phyloP scores from a whole-genome alignment of 2,888 invertebrate genomes.

The Drosophila suboccidentalis region DNA sequence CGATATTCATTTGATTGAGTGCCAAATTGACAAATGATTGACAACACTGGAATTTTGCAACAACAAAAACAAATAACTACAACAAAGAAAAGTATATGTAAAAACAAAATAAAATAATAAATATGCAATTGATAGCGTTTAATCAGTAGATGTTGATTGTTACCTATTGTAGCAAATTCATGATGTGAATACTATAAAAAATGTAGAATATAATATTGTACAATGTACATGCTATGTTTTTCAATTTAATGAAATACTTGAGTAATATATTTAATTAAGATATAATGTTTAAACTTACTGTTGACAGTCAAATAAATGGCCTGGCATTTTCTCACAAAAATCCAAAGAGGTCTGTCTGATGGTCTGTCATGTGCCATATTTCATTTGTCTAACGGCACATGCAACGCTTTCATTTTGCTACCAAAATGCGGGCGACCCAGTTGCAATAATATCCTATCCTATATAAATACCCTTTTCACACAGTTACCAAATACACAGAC shows the following conservation, averaged over 20 bases:
- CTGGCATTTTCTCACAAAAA: constrained; percentile 29
- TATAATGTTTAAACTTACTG: constrained; percentile 1
- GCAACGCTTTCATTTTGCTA: constrained; percentile 14
- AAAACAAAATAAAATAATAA: constrained; percentile 2
- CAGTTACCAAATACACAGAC: constrained; percentile 36
- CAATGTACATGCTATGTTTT: background rate
- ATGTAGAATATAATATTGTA: background rate
- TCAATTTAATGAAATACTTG: constrained; percentile 6
- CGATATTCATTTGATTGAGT: constrained; percentile 66
- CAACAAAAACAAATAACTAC: constrained; percentile 20
- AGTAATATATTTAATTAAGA: constrained; percentile 27
- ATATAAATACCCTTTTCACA: constrained; percentile 58
- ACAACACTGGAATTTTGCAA: constrained; percentile 59
- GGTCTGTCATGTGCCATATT: constrained; percentile 34
- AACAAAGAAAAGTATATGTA: constrained; percentile 5
- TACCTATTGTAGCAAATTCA: constrained; percentile 13
- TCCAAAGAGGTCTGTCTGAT: background rate
- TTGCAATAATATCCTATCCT: constrained; percentile 48
- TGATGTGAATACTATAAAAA: constrained; percentile 23
- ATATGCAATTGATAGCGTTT: constrained; percentile 23
- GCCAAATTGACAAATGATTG: constrained; percentile 78
- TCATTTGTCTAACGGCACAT: constrained; percentile 47
- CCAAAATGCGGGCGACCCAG: constrained; percentile 52
- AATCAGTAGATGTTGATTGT: constrained; percentile 24
- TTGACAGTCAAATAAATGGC: constrained; percentile 26